Base-by-base conservation (phyloP, 2,113 vertebrate species). In the Ptilonorhynchus violaceus region DNA sequence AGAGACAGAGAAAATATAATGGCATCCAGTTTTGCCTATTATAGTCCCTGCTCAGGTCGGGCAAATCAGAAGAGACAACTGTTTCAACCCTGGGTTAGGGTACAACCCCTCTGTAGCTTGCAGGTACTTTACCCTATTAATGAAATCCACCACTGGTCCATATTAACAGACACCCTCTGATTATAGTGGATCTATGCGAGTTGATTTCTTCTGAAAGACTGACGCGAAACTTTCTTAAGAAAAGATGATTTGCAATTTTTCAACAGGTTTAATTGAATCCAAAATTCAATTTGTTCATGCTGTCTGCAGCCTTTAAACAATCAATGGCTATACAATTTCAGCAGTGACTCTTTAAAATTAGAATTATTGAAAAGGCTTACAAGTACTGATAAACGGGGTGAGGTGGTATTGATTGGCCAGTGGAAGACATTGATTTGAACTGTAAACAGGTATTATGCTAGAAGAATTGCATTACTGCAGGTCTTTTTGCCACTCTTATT, bases 331-430 rank as follows among this genome's bases (percentile, higher is more conserved):
- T 75, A 84, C 44, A 69, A 89, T 96, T 96, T 91, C 80, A 95
- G 72, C 91, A 97, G 96, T 95, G 70, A 95, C 90, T 97, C 89
- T 93, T 97, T 96, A 97, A 97, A 98, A 98, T 97, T 96, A 97
- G 88, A 98, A 95, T 92, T 96, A 97, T 97, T 97, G 97, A 93
- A 98, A 97, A 97, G 72, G 46, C 63, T 97, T 98, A 77, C 88
- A 82, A 85, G 90, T 46, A 85, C 84, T 95, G 92, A 97, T 96
- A 96, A 97, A 96, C 83, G 83, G 83, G 97, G 92, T 85, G 93
- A 96, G 95, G 25, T 41, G 49, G 20, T 98, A 98, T 98, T 95
- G 97, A 98, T 89, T 94, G 91, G 53, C 64, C 41, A 79, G 42
- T 93, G 59, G 55, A 93, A 95, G 53, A 83, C 70, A 97, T 88